These are phyloP conservation scores for Spinibarbus caldwelli DNA, from an alignment of 2,797 vertebrate species.

Conservation along the genomic window DNA sequence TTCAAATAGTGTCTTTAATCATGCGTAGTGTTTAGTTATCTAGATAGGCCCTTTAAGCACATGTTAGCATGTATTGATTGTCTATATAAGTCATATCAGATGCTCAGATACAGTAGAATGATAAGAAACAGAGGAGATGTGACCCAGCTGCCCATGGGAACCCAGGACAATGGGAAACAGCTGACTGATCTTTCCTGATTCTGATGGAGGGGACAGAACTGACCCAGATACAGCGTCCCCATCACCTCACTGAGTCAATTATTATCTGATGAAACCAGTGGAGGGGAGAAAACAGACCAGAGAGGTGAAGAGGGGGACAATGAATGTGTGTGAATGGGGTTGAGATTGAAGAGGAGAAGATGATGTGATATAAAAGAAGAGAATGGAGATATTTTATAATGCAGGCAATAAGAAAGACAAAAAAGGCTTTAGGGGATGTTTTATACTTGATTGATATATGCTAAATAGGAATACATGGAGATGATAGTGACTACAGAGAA, in stretches of 20 bases:
- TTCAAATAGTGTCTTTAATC: constrained; percentile 34
- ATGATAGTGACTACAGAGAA: not conserved
- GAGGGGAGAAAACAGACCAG: constrained; percentile 12
- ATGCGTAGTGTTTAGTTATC: constrained; percentile 6
- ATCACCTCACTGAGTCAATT: constrained; percentile 68
- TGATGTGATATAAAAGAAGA: not conserved
- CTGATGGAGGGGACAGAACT: constrained; percentile 63
- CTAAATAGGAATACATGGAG: not conserved
- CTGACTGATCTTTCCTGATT: constrained; percentile 67
- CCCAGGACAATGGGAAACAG: constrained; percentile 71
- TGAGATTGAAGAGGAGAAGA: constrained; percentile 27
- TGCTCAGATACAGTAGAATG: constrained; percentile 38
- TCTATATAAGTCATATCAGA: constrained; percentile 35
- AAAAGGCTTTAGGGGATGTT: not conserved
- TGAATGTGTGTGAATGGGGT: constrained; percentile 22
- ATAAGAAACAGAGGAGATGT: constrained; percentile 28
- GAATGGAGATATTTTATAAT: not conserved
- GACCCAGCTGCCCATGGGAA: constrained; percentile 67
- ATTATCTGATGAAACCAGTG: constrained; percentile 47
- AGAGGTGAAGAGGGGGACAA: constrained; percentile 11
- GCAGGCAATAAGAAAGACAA: not conserved
- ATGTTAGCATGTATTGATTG: constrained; percentile 33
- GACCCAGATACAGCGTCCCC: constrained; percentile 74
- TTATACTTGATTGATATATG: not conserved
- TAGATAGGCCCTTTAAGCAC: constrained; percentile 17